Evolutionary conservation across 2,888 invertebrate species (phyloP).

Genomic region (Acanthosepion esculentum): DNA sequence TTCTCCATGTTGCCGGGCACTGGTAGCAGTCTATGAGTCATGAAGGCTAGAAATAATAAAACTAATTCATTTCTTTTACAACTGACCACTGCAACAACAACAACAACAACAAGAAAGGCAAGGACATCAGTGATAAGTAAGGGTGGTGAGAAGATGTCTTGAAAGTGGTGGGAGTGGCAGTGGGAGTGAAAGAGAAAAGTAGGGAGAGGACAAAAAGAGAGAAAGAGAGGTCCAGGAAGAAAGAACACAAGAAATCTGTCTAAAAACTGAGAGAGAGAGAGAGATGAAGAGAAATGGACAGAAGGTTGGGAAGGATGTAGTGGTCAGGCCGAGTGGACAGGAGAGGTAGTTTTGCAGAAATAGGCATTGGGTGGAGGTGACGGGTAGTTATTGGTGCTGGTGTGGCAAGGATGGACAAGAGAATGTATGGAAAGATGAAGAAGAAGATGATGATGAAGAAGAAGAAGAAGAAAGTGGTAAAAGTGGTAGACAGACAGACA

Average conservation of each 20-base stretch:
- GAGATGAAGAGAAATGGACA: background rate
- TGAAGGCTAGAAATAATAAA: constrained; percentile 45
- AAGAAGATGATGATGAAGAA: background rate
- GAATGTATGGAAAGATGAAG: background rate
- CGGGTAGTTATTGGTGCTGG: background rate
- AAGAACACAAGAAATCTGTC: background rate
- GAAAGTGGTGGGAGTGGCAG: background rate
- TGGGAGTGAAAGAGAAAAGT: background rate
- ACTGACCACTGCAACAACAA: constrained; percentile 46
- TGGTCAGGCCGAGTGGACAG: constrained; percentile 13
- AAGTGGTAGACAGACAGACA: constrained; percentile 8
- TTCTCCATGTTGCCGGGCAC: constrained; percentile 42
- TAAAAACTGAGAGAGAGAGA: background rate
- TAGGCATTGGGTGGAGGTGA: background rate
- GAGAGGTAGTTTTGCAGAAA: constrained; percentile 21
- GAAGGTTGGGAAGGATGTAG: background rate
- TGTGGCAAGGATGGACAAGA: background rate
- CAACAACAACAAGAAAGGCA: background rate
- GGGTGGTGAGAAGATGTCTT: background rate
- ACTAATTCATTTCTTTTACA: constrained; percentile 48
- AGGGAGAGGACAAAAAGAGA: background rate
- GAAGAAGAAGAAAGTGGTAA: background rate
- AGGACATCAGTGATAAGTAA: background rate
- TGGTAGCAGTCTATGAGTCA: constrained; percentile 43
- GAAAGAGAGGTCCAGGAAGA: background rate